Percentiles rank a stretch among this genome's conserved stretches.
These are phyloP conservation scores for Poeciliopsis turneri DNA, from an alignment of 2,797 vertebrate species.

Conservation along the genomic window DNA sequence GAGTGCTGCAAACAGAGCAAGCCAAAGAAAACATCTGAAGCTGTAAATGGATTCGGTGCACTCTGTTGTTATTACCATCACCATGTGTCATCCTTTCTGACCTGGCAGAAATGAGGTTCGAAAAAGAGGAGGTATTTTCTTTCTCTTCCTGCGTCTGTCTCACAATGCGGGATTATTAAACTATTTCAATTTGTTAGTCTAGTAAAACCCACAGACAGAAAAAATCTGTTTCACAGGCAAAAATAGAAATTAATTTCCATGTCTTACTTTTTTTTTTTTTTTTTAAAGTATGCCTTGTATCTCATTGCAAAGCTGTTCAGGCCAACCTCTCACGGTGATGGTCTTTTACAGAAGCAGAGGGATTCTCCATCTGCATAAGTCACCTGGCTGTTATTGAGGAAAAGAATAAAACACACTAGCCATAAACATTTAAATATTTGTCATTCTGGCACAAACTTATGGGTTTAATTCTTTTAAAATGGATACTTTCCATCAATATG, in stretches of 20 bases:
- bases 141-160: conserved; percentile 14
- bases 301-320: conserved; percentile 14
- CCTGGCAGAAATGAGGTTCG: conserved; percentile 20
- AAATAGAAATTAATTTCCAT: conserved; percentile 5
- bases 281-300: conserved; percentile 1
- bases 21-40: conserved; percentile 76
- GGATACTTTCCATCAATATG: neutral
- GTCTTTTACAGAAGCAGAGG: neutral
- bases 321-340: neutral
- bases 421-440: neutral
- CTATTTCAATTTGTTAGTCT: conserved; percentile 17
- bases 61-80: conserved; percentile 63
- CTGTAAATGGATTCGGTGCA: conserved; percentile 56
- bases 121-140: conserved; percentile 17
- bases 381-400: neutral
- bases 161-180: conserved; percentile 22
- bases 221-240: neutral
- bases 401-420: neutral
- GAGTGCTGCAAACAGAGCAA: conserved; percentile 19
- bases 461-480: neutral
- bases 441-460: neutral
- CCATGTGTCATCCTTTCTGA: conserved; percentile 57
- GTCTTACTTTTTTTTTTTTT: conserved; percentile 11
- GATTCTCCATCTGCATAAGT: neutral
- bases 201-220: conserved; percentile 6